A percentile compares a stretch with the other conserved stretches of the same genome.
Evolutionary conservation across 2,888 invertebrate species (phyloP).

Genomic region (Cephus pulcher): DNA sequence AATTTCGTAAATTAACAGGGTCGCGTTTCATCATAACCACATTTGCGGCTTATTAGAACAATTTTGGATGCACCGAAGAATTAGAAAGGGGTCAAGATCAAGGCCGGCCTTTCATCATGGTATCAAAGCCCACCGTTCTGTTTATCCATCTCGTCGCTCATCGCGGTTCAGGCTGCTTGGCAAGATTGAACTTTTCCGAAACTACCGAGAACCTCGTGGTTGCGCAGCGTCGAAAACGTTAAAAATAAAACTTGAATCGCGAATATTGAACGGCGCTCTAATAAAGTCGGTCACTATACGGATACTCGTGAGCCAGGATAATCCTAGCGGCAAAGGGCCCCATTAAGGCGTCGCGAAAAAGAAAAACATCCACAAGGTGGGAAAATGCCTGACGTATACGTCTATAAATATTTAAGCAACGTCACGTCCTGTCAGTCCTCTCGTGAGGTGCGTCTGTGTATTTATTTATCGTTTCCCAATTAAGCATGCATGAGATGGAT

Average conservation of each 20-base stretch:
- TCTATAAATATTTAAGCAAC: not conserved
- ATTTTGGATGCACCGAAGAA: not conserved
- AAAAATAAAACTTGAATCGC: not conserved
- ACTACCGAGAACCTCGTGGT: not conserved
- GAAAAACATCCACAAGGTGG: not conserved
- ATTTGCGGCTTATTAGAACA: not conserved
- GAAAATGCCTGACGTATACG: not conserved
- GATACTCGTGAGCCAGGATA: not conserved
- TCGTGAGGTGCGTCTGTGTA: not conserved
- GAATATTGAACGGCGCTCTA: not conserved
- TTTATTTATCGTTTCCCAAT: not conserved
- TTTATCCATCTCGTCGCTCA: not conserved
- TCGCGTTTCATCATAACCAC: not conserved
- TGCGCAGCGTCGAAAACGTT: not conserved
- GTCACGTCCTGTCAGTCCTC: too few species aligned
- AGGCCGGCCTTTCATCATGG: not conserved
- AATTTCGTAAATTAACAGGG: slow-evolving; percentile 31
- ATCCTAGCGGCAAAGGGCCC: not conserved
- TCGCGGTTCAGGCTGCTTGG: not conserved
- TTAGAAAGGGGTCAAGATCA: not conserved
- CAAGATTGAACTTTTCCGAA: not conserved
- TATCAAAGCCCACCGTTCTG: not conserved
- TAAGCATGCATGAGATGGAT: not conserved
- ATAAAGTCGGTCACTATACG: not conserved
- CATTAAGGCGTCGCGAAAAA: not conserved